Evolutionary conservation across 1,140 invertebrate genomes (phyloP).

Genomic region (Acromyrmex echinatior): DNA sequence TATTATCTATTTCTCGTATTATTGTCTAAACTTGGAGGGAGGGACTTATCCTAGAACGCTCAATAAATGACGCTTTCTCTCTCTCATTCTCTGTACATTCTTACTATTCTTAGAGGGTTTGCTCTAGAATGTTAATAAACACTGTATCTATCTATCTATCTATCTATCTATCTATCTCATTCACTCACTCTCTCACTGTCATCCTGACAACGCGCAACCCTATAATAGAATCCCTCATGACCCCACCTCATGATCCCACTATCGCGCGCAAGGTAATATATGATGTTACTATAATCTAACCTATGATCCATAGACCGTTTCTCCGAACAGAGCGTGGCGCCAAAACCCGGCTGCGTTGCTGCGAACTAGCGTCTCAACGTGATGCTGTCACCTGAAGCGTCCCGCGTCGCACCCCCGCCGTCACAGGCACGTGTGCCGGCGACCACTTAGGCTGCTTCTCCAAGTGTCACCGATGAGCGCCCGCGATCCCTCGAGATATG

Average conservation of each 20-base stretch:
- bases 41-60: no score
- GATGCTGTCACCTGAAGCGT: constrained; percentile 22
- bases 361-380: constrained; percentile 37
- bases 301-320: constrained; percentile 85
- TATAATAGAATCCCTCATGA: not conserved
- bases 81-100: not conserved
- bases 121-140: no score
- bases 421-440: constrained; percentile 41
- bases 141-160: no score
- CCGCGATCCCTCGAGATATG: not conserved
- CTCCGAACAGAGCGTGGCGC: constrained; percentile 52
- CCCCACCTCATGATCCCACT: not conserved
- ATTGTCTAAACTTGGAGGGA: no score
- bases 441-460: constrained; percentile 33
- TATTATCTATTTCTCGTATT: no score
- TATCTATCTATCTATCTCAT: no score
- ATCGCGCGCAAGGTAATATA: constrained; percentile 25
- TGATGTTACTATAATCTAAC: constrained; percentile 78
- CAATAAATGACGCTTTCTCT: not conserved
- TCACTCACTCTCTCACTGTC: not conserved
- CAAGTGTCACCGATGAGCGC: constrained; percentile 55
- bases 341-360: constrained; percentile 52
- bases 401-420: constrained; percentile 51
- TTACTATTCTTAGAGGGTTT: no score
- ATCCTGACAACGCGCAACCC: not conserved